These are phyloP conservation scores for Hyla sarda DNA, from an alignment of 2,113 vertebrate species.

Conservation along the genomic window DNA sequence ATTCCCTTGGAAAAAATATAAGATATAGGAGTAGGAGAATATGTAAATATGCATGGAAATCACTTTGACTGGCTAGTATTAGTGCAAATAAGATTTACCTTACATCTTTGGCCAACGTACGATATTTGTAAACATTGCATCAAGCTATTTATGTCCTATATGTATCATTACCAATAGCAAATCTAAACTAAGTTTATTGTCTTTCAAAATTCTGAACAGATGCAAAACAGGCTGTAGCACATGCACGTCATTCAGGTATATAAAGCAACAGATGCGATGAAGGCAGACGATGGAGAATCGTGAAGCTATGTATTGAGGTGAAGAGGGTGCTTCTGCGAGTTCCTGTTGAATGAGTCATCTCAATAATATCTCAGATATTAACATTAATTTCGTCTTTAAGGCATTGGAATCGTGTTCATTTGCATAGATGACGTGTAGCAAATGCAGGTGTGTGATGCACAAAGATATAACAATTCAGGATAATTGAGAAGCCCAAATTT, in stretches of 20 bases:
- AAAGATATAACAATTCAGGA: neutral
- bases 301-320: constrained; percentile 40
- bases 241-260: constrained; percentile 31
- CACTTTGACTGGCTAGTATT: no score
- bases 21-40: no score
- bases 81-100: no score
- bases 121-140: no score
- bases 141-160: no score
- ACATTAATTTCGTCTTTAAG: constrained; percentile 55
- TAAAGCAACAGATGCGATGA: constrained; percentile 21
- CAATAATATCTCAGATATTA: constrained; percentile 41
- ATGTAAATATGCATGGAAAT: no score
- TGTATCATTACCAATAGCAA: neutral
- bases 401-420: constrained; percentile 25
- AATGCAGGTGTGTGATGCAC: constrained; percentile 17
- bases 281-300: constrained; percentile 8
- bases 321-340: constrained; percentile 26
- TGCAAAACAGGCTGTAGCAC: neutral
- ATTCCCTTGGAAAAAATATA: no score
- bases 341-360: constrained; percentile 44
- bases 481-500: neutral
- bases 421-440: constrained; percentile 27
- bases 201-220: neutral
- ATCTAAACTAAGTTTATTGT: neutral
- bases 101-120: no score